Evolutionary conservation across 2,888 invertebrate genomes (phyloP).

Genomic region (Drepana falcataria): DNA sequence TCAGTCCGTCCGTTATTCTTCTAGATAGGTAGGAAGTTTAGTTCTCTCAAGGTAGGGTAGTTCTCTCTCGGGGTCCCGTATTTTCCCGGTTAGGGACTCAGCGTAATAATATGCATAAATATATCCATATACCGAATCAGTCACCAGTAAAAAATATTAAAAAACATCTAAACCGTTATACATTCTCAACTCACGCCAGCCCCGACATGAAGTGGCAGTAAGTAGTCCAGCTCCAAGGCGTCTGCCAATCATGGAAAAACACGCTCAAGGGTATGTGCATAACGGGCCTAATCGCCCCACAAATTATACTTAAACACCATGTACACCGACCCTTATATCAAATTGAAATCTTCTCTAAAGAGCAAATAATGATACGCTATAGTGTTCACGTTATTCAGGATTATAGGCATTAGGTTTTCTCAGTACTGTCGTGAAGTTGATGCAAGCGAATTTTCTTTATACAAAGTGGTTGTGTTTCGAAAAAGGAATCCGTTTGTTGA

Average conservation of each 20-base stretch:
- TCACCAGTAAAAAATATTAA: no score
- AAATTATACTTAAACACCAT: constrained; percentile 11
- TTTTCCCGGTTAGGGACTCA: no score
- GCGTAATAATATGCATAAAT: no score
- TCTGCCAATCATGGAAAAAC: constrained; percentile 31
- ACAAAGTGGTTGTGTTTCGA: no score
- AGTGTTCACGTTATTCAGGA: neutral
- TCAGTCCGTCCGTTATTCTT: no score
- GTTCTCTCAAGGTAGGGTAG: no score
- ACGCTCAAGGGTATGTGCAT: constrained; percentile 31
- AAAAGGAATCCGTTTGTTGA: no score
- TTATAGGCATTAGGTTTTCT: neutral
- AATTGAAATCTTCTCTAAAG: constrained; percentile 2
- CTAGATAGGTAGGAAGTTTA: no score
- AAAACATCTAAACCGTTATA: no score
- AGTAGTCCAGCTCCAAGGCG: constrained; percentile 7
- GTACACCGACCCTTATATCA: neutral
- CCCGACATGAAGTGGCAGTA: neutral
- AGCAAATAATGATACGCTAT: neutral
- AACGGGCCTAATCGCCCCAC: constrained; percentile 28
- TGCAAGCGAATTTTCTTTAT: no score
- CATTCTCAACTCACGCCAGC: neutral
- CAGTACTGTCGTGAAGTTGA: neutral
- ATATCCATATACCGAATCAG: no score
- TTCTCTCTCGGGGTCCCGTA: no score